phyloP scores from a whole-genome alignment of 2,888 invertebrate genomes.

The Synergus itoensis region DNA sequence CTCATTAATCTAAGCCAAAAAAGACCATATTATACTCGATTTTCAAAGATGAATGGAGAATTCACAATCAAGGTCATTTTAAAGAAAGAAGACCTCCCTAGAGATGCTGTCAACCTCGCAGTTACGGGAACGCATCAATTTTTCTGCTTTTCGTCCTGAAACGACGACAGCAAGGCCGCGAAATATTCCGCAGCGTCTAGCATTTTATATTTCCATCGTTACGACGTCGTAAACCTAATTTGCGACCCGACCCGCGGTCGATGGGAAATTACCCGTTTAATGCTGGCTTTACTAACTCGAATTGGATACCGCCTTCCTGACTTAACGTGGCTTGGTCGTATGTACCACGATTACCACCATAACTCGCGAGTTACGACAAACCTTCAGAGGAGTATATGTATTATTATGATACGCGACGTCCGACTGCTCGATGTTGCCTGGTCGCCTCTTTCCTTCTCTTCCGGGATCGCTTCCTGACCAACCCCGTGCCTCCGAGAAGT shows the following conservation, averaged over 20 bases:
- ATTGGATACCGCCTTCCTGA: constrained; percentile 54
- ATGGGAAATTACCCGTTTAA: constrained; percentile 59
- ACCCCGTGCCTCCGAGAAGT: neutral
- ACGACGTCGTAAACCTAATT: constrained; percentile 60
- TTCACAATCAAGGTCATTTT: neutral
- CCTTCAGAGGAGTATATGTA: constrained; percentile 53
- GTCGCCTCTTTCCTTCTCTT: constrained; percentile 2
- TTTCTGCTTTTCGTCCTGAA: constrained; percentile 26
- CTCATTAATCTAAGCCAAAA: no score
- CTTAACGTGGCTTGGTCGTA: constrained; percentile 42
- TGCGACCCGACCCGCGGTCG: constrained; percentile 50
- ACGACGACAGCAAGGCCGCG: constrained; percentile 17
- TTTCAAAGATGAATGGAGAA: neutral
- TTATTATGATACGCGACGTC: constrained; percentile 58
- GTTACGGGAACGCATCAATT: constrained; percentile 19
- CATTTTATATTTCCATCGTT: constrained; percentile 56
- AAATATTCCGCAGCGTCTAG: constrained; percentile 43
- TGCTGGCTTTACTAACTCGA: constrained; percentile 59
- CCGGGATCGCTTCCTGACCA: neutral
- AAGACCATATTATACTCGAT: no score
- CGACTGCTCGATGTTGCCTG: constrained; percentile 43
- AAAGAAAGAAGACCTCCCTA: neutral
- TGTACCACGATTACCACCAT: constrained; percentile 47
- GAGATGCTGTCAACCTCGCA: neutral
- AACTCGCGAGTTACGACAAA: constrained; percentile 53